Conservation (phyloP, 2,113 vertebrate genomes). For the Parus major region DNA sequence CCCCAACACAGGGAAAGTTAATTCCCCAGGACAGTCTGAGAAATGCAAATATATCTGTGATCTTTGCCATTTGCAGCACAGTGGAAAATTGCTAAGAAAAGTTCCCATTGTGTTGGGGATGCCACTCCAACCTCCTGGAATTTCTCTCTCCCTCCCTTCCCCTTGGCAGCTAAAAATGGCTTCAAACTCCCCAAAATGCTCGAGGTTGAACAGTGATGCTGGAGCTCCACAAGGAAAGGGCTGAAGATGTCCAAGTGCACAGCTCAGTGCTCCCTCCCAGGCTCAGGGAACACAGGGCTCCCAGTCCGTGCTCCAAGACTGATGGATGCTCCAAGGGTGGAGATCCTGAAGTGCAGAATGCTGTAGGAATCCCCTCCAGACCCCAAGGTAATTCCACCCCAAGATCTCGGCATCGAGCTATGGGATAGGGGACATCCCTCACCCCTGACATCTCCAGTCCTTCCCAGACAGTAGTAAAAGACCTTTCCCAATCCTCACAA, state of each 20-base stretch:
- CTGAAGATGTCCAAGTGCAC: accelerated
- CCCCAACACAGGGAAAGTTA: not conserved
- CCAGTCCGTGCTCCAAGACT: accelerated
- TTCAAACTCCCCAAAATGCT: not conserved
- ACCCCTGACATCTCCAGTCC: not conserved
- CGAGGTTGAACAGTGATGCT: not conserved
- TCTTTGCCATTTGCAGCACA: conserved; percentile 49
- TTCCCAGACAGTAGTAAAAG: accelerated
- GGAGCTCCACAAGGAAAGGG: not conserved
- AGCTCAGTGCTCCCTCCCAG: not conserved
- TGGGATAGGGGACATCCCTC: not conserved
- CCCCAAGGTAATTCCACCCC: not conserved
- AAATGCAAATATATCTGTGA: not conserved
- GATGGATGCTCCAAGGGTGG: not conserved
- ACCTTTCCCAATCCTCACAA: not conserved
- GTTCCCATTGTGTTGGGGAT: conserved; percentile 40
- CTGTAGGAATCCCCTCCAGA: not conserved
- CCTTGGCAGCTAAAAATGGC: conserved; percentile 21
- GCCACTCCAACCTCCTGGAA: not conserved
- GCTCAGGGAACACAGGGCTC: not conserved
- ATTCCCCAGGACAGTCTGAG: conserved; percentile 9
- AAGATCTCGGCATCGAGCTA: accelerated
- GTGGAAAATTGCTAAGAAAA: conserved; percentile 65
- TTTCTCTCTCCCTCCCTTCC: not conserved
- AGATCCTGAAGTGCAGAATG: too few relatives aligned